Conservation (phyloP, 1,140 invertebrate species). For the Euwallacea similis region DNA sequence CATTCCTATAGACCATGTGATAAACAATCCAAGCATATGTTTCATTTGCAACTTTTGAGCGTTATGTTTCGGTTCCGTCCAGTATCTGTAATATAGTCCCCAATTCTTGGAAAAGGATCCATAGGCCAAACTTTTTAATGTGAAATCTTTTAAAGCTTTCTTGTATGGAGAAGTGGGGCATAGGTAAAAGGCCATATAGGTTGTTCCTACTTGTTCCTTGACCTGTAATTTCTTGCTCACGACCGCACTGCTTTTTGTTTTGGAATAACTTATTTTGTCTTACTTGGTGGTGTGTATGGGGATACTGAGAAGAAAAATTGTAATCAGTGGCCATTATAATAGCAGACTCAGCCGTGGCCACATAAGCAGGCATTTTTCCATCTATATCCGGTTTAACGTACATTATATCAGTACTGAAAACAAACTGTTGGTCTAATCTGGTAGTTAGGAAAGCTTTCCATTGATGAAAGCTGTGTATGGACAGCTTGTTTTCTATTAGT, state of each 20-base stretch:
- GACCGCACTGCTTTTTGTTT: no score
- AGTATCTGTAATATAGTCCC: not conserved
- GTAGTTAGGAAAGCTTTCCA: constrained; percentile 4
- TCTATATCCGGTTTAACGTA: no score
- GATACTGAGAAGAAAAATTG: no score
- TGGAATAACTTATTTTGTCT: no score
- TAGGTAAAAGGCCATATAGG: constrained; percentile 2
- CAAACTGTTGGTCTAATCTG: constrained; percentile 5
- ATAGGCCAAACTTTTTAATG: constrained; percentile 10
- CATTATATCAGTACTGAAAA: not conserved
- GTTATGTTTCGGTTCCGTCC: not conserved
- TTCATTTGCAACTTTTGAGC: not conserved
- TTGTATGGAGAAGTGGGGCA: not conserved
- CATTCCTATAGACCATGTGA: not conserved
- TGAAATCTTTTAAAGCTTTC: constrained; percentile 1
- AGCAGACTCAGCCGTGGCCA: no score
- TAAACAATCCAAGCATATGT: constrained; percentile 5
- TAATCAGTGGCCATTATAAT: no score
- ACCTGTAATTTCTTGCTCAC: constrained; percentile 4
- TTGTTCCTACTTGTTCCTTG: not conserved
- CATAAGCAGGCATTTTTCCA: no score
- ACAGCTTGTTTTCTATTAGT: constrained; percentile 16
- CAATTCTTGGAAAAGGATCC: constrained; percentile 5
- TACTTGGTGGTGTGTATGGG: no score
- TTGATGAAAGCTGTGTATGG: not conserved